Evolutionary conservation across 2,888 invertebrate species (phyloP), one percentile per base, ranked within the genome.

Genomic region (Tetranychus piercei): DNA sequence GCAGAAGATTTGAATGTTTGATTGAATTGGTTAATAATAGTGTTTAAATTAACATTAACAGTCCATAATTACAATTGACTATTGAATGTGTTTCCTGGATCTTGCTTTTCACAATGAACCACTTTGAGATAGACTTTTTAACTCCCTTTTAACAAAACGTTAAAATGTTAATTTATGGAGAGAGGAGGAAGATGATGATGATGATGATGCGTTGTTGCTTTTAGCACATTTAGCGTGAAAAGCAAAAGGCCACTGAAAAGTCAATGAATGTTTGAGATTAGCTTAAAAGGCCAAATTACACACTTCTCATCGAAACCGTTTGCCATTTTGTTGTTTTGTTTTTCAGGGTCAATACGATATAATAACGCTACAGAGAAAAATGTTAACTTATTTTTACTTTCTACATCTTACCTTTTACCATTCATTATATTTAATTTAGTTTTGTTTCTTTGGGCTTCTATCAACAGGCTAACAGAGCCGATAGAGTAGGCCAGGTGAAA

Each of bases 201-300:
- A 45, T 45, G 55, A 55, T 55, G 55, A 55, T 55, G 55, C 2
- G 55, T 55, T 9, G 9, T 9, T 55, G 9, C 15, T 55, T 55
- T 55, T 55, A 55, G 55, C 55, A 55, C 55, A 55, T 55, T 55
- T 55, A 55, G 55, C 55, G 55, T 55, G 55, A 55, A 55, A 55
- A 34, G 34, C 34, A 34, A 55, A 55, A 55, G 55, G 55, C 55
- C 55, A 55, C 55, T 55, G 55, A 55, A 55, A 55, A 55, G 55
- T 55, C 55, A 55, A 55, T 55, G 55, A 55, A 7, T 15, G 15
- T 6, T 7, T 15, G 55, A 9, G 15, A 15, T 55, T 55, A 15
- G 55, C 55, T 55, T 15, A 55, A 55, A 9, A 55, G 15, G 55
- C 55, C 34, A 55, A 55, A 55, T 55, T 55, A 55, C 55, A 55